Percentiles rank a stretch among this genome's conserved stretches.
Conservation (phyloP, 2,888 invertebrate species). For the Camptogramma bilineatum region DNA sequence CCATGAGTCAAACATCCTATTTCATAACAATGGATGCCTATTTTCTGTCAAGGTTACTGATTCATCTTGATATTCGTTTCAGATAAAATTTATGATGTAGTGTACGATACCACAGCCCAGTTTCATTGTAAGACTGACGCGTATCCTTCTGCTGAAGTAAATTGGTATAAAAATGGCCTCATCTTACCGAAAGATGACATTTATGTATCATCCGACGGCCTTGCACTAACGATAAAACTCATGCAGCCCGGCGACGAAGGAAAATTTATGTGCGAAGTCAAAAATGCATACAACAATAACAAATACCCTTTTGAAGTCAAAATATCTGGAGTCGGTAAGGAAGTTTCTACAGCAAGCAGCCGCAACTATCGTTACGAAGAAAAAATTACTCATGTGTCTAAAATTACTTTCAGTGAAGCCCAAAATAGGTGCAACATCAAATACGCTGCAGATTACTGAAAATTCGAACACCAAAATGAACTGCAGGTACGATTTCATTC, state of each 20-base stretch:
- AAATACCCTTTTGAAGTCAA: constrained; percentile 15
- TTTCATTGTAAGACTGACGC: constrained; percentile 20
- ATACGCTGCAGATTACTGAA: not conserved
- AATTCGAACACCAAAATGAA: not conserved
- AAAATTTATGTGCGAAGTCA: constrained; percentile 13
- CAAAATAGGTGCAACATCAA: not conserved
- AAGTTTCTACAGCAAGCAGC: constrained; percentile 1
- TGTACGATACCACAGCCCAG: not conserved
- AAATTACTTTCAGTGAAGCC: constrained; percentile 4
- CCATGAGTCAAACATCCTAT: not conserved
- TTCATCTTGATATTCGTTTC: not conserved
- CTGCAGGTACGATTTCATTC: not conserved
- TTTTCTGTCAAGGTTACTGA: not conserved
- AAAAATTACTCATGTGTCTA: not conserved
- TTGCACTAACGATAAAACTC: not conserved
- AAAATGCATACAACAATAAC: not conserved
- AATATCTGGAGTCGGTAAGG: constrained; percentile 18
- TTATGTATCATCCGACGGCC: constrained; percentile 15
- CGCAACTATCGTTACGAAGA: not conserved
- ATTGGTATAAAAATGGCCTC: constrained; percentile 21
- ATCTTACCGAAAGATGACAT: constrained; percentile 8
- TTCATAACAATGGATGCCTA: not conserved
- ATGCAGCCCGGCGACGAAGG: constrained; percentile 20
- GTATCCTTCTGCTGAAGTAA: constrained; percentile 23
- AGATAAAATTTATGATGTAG: constrained; percentile 7